Base-by-base conservation (phyloP, 2,888 invertebrate genomes). In the Ommatoiulus sabulosus region DNA sequence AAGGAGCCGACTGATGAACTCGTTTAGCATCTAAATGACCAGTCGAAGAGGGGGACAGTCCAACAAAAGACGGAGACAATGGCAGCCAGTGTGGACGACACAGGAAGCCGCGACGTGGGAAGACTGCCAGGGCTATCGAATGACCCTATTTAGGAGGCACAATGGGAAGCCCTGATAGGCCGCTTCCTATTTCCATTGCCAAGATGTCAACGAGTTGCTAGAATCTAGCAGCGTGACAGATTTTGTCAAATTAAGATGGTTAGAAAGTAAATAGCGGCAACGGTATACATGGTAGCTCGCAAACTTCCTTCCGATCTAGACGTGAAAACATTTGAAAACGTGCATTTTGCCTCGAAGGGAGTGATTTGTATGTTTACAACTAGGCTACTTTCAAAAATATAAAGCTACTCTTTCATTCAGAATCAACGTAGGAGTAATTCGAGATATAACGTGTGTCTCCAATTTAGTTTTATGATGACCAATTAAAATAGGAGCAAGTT, bases 11-110 rank as follows among this genome's bases (percentile, higher is more conserved):
- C n/a, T 57, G 57, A 17, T n/a, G 57, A 57, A 57, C 57, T n/a
- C 57, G 57, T n/a, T 57, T 57, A n/a, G 57, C 57, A 57, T 57
- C 57, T n/a, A 57, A 57, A n/a, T 57, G 57, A 57, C 57, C 57
- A 57, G 57, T 52, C 12, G 15, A 15, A 52, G 52, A 35, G 35
- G 35, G 52, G 52, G 52, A 52, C 52, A 4, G 52, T 57, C 2
- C n/a, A 57, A 57, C 57, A 57, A 57, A 57, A n/a, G 57, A 17
- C 57, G 52, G 46, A 57, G 57, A 57, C 57, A 57, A 57, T 57
- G 57, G 57, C 57, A n/a, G 57, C n/a, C 57, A 57, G 57, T 57
- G 57, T 57, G 57, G 57, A 57, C 57, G 7, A n/a, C n/a, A 7
- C 57, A 17, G 57, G 57, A 57, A 57, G 57, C 57, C 17, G n/a